Percentiles rank a stretch among this genome's conserved stretches.
Conservation (phyloP, 2,797 vertebrate species). For the Apogon talboti region DNA sequence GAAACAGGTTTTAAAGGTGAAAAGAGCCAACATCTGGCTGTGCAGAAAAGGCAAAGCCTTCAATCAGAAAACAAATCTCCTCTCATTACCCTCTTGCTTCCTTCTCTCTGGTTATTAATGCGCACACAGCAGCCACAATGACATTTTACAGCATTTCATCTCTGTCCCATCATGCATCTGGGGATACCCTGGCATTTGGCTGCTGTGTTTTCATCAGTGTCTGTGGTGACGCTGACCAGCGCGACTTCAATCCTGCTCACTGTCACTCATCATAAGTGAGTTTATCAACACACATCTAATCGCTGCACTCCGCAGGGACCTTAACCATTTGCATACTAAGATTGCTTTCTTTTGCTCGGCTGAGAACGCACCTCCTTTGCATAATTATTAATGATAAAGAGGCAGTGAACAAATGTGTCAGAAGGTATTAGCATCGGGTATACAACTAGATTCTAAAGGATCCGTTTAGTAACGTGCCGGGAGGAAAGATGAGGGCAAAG, state of each 20-base stretch:
- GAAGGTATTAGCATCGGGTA: constrained; percentile 84
- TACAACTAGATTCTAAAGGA: constrained; percentile 75
- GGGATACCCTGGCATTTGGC: constrained; percentile 90
- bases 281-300: constrained; percentile 92
- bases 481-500: constrained; percentile 55
- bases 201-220: constrained; percentile 88
- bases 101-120: constrained; percentile 88
- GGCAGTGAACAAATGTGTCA: constrained; percentile 90
- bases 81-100: constrained; percentile 77
- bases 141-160: constrained; percentile 88
- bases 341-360: constrained; percentile 89
- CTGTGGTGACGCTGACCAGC: constrained; percentile 83
- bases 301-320: constrained; percentile 79
- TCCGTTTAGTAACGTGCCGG: constrained; percentile 50
- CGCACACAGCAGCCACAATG: constrained; percentile 79
- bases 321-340: constrained; percentile 93
- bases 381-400: constrained; percentile 95
- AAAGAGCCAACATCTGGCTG: constrained; percentile 86
- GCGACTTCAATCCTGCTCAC: constrained; percentile 88
- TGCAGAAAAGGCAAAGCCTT: constrained; percentile 83
- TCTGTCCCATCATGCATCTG: constrained; percentile 86
- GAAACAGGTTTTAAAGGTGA: constrained; percentile 78
- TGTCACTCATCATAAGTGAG: constrained; percentile 93
- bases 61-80: constrained; percentile 86
- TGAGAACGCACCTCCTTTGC: constrained; percentile 84